Evolutionary conservation across 2,888 invertebrate genomes (phyloP), one percentile per base, ranked within the genome.

Genomic region (Lepas anatifera): DNA sequence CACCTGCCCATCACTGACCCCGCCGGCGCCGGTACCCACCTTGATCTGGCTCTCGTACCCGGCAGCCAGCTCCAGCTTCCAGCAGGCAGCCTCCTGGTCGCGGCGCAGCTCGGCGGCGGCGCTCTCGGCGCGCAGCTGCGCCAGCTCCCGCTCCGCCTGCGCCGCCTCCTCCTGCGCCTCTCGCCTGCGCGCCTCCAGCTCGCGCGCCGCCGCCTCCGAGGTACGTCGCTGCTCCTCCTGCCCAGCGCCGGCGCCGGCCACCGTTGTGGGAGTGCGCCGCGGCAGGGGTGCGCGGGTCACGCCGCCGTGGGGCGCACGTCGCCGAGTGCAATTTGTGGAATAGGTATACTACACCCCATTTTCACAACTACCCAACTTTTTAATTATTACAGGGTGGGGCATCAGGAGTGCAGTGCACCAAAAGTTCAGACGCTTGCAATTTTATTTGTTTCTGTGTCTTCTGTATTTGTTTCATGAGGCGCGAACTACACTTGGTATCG

Each of bases 1-100:
- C 41, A n/a, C 39, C 39, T 27, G 50, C 27, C 50, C 46, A 3
- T 50, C 25, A 7, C 10, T 25, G 25, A 25, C 11, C 4, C 50
- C 18, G 16, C 46, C 46, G 4, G n/a, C 48, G n/a, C 3, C 8
- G 10, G 25, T 7, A 3, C 58, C 35, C 66, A 66, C 66, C 66
- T 66, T 37, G 27, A 66, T 66, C 66, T 66, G 66, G 27, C 25
- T 39, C 39, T 41, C 66, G 39, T 66, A 66, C 22, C 66, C 66
- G 11, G 39, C n/a, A 13, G 66, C 66, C 16, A 66, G 39, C 27
- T 66, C 66, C 39, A 66, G 39, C 11, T 41, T 37, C 66, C 66
- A 66, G 25, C 66, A 11, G 25, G 66, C 66, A 25, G 39, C 66
- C 66, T 39, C 39, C 66, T 66, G 66, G 39, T 66, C 66, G 25